A percentile compares a stretch with the other conserved stretches of the same genome.
These are phyloP conservation scores for Trachythela sp. DNA, from an alignment of 64 coral and sea anemone genomes.

Conservation along the genomic window DNA sequence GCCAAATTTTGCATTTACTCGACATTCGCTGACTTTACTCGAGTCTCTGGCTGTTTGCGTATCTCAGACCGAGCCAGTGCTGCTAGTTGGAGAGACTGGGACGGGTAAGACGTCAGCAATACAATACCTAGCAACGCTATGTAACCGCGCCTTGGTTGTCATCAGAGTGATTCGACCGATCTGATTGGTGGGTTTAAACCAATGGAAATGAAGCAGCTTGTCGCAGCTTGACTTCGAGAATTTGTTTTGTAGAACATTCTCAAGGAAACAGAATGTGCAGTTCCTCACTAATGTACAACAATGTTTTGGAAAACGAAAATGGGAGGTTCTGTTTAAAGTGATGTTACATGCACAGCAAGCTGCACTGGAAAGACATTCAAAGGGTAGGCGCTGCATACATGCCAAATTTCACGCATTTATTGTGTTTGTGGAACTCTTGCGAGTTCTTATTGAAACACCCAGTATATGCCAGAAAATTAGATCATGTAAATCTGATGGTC, in stretches of 20 bases:
- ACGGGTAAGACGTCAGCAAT: constrained; percentile 94
- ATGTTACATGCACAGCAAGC: constrained; percentile 73
- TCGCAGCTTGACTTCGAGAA: constrained; percentile 72
- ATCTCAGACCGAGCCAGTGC: constrained; percentile 72
- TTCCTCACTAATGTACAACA: constrained; percentile 81
- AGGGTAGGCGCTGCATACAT: too few relatives aligned
- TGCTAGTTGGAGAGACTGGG: constrained; percentile 95
- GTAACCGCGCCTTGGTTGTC: constrained; percentile 66
- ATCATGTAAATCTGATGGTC: too few relatives aligned
- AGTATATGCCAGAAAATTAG: too few relatives aligned
- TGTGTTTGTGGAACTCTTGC: too few relatives aligned
- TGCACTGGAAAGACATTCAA: constrained; percentile 63
- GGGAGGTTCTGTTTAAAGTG: constrained; percentile 90
- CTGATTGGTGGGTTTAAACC: constrained; percentile 94
- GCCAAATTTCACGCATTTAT: too few relatives aligned
- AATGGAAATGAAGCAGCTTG: constrained; percentile 96
- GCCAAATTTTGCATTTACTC: constrained; percentile 76
- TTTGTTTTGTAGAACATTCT: constrained; percentile 87
- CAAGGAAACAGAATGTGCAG: constrained; percentile 89
- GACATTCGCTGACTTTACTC: constrained; percentile 75
- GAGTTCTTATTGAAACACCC: too few relatives aligned
- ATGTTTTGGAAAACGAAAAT: constrained; percentile 76
- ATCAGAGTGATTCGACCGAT: constrained; percentile 95
- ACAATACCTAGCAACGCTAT: constrained; percentile 67
- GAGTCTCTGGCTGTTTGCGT: constrained; percentile 83